These are phyloP conservation scores for Amblyteles armatorius DNA, from an alignment of 2,888 invertebrate species.

Conservation along the genomic window DNA sequence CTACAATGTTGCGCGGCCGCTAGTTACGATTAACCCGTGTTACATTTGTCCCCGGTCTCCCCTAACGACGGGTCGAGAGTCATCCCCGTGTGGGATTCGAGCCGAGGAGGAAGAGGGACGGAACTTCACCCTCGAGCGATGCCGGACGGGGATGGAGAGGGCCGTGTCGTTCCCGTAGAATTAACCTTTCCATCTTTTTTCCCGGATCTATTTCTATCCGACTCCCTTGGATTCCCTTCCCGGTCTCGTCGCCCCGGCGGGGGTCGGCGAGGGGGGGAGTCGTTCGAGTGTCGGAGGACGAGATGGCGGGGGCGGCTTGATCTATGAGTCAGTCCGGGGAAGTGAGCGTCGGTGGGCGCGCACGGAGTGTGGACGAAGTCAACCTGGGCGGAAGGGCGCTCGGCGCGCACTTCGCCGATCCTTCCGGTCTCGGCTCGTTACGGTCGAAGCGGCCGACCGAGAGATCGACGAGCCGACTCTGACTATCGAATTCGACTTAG, in stretches of 20 bases:
- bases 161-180: conserved; percentile 49
- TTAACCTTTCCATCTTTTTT: conserved; percentile 37
- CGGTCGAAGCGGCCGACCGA: conserved; percentile 8
- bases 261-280: conserved; percentile 4
- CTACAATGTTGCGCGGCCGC: no score
- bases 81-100: conserved; percentile 4
- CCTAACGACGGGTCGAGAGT: conserved; percentile 16
- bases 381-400: conserved; percentile 4
- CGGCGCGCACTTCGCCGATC: background rate
- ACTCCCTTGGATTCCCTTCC: background rate
- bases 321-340: conserved; percentile 80
- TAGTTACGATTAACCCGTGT: no score
- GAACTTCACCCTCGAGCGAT: conserved; percentile 59
- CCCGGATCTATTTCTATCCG: conserved; percentile 23
- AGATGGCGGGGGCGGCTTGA: conserved; percentile 70
- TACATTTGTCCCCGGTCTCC: no score
- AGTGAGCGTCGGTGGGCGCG: conserved; percentile 74
- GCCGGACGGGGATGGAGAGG: conserved; percentile 26
- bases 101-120: conserved; percentile 30
- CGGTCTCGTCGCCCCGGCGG: conserved; percentile 34
- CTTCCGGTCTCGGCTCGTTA: conserved; percentile 38
- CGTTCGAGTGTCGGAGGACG: conserved; percentile 19
- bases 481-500: conserved; percentile 46
- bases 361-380: conserved; percentile 69
- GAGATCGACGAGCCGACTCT: conserved; percentile 37